Base-by-base conservation (phyloP, 2,888 invertebrate species). In the Agonopterix alstromeriana region DNA sequence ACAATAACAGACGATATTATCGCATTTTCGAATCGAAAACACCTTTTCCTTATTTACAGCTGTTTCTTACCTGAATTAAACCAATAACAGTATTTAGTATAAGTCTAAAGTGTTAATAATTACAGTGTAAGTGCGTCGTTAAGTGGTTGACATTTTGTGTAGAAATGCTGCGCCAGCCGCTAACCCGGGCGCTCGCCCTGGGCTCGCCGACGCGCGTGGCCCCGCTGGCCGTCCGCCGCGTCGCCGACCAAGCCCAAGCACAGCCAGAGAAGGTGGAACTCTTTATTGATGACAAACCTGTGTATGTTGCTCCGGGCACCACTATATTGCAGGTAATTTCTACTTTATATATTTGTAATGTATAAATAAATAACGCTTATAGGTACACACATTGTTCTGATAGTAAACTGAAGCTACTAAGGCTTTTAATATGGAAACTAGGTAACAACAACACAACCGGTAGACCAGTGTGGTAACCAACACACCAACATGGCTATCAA, bases 231-330 rank as follows among this genome's bases (percentile, higher is more conserved):
- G 67, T 72, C 35, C 82, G 88, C 50, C 84, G 87, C 61, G 88
- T 83, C 58, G 88, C 91, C 44, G 83, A 82, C 50, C 78, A 76
- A 53, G 86, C 82, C 52, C 87, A 80, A 17, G 77, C 90, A 52
- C 90, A 90, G 49, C 92, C 94, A 40, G 94, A 96, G 55, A 94
- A 95, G 71, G 92, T 98, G 42, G 98, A 99, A 90, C 95, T 99
- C 44, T 99, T 98, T 85, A 95, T 99, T 66, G 98, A 99, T 90
- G 99, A 98, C 79, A 95, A 97, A 77, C 94, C 95, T 55, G 98
- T 99, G 1, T 88, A 94, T 70, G 99, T 99, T 38, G 93, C 94
- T 43, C 98, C 99, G 27, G 99, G 99, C 48, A 98, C 98, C 35
- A 99, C 99, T 43, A 97, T 99, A 17, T 88, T 99, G 53, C 98